Percentiles rank a stretch among this genome's conserved stretches.
These are phyloP conservation scores for Archocentrus centrarchus DNA, from an alignment of 2,113 vertebrate species.

Conservation along the genomic window DNA sequence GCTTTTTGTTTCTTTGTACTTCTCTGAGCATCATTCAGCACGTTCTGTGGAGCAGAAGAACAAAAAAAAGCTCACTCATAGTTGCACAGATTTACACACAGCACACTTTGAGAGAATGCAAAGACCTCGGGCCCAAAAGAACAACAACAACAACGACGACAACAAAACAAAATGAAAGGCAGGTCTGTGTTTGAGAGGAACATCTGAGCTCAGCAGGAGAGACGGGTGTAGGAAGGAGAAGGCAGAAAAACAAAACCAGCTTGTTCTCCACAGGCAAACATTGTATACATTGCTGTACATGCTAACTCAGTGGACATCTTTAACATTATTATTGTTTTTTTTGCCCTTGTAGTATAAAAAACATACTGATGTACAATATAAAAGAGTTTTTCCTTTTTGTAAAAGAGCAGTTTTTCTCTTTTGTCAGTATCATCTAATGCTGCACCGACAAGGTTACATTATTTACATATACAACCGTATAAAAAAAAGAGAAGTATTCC, in stretches of 20 bases:
- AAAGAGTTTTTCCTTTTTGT: slow-evolving; percentile 43
- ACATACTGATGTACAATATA: slow-evolving; percentile 48
- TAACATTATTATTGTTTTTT: slow-evolving; percentile 24
- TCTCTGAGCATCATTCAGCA: slow-evolving; percentile 37
- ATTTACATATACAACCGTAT: slow-evolving; percentile 65
- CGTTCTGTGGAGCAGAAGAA: slow-evolving; percentile 45
- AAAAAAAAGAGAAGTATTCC: slow-evolving; percentile 24
- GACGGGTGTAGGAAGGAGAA: slow-evolving; percentile 18
- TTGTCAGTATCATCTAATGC: not conserved
- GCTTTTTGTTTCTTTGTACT: not conserved
- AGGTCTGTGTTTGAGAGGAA: slow-evolving; percentile 25
- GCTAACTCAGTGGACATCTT: slow-evolving; percentile 44
- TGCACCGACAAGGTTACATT: slow-evolving; percentile 22
- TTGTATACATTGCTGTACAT: slow-evolving; percentile 53
- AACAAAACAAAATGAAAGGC: not conserved
- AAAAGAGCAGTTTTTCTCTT: slow-evolving; percentile 48
- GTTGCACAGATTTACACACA: slow-evolving; percentile 48
- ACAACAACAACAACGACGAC: not conserved
- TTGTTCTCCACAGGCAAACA: slow-evolving; percentile 44
- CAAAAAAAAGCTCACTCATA: slow-evolving; percentile 40
- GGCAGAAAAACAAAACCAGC: slow-evolving; percentile 27
- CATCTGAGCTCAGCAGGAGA: slow-evolving; percentile 35
- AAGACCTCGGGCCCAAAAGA: slow-evolving; percentile 57
- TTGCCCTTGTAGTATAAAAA: slow-evolving; percentile 61
- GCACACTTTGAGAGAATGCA: slow-evolving; percentile 64